Base-by-base conservation (phyloP, 2,113 vertebrate genomes). In the Glaucomys volans region DNA sequence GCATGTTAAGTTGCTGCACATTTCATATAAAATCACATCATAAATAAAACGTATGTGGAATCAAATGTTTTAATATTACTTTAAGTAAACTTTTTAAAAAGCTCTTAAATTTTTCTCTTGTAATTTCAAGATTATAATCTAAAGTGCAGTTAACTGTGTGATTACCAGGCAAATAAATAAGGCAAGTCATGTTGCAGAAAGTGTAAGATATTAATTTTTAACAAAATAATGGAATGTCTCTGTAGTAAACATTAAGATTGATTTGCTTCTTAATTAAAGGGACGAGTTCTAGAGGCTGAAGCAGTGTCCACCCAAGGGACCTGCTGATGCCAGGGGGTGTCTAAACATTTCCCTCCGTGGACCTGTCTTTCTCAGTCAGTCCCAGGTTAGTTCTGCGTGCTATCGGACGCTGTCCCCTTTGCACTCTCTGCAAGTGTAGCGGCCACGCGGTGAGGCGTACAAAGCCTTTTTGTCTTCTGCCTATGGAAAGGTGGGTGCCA, bases 401-500 rank as follows among this genome's bases (percentile, higher is more conserved):
- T 37, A 2, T 52, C 35, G 30, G 22, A n/a, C 30, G 77, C n/a
- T 11, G 8, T 37, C 52, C 57, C 66, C 69, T 96, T 92, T 75
- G 67, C 89, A 3, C 84, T 94, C 92, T 96, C 88, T 32, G 94
- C 24, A 44, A 75, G 91, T 87, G 84, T 93, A 79, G 72, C 30
- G 57, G 97, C 95, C 91, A 89, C 62, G 59, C 81, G 52, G 97
- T 94, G 50, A 92, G 71, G 96, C 92, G 40, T 90, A 54, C 96
- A 96, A 91, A 91, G 93, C 86, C 69, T 77, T 97, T 98, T 98
- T 97, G 97, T 98, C 96, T 71, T 88, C 93, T 93, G 96, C 97
- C n/a, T 92, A 92, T 87, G 92, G 83, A 97, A 97, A 98, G 98
- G 98, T 98, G 98, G 97, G 95, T 79, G 97, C 98, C 95, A 97